phyloP scores from a whole-genome alignment of 2,113 vertebrate genomes.

The Mesembrinibis cayennensis region DNA sequence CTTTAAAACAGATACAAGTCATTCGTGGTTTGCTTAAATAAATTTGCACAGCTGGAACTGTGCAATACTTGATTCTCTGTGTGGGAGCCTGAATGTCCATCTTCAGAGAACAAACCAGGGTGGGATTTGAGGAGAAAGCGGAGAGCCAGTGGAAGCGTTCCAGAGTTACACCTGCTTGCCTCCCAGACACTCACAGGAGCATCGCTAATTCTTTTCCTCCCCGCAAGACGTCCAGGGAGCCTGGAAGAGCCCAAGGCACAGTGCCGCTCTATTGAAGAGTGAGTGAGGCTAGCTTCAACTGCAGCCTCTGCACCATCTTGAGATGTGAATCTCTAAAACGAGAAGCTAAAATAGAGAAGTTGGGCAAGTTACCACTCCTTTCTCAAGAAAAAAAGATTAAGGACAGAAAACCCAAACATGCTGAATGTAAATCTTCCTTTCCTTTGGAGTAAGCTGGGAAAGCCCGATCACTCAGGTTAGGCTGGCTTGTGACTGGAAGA shows the following conservation, averaged over 20 bases:
- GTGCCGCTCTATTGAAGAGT: background rate
- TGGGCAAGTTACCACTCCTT: background rate
- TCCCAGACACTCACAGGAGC: background rate
- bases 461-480: background rate
- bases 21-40: slow-evolving; percentile 15
- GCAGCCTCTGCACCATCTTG: background rate
- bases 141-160: background rate
- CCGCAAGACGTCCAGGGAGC: background rate
- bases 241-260: background rate
- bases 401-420: background rate
- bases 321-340: background rate
- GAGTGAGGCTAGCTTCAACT: background rate
- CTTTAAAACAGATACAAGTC: background rate
- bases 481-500: background rate
- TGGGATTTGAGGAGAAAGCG: background rate
- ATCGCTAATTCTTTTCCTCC: background rate
- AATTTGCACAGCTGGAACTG: background rate
- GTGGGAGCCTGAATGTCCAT: background rate
- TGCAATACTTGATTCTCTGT: background rate
- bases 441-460: background rate
- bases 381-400: background rate
- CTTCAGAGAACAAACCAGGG: background rate
- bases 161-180: background rate
- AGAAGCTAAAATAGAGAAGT: background rate
- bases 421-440: background rate